These are phyloP conservation scores for Ectobius pallidus DNA, from an alignment of 2,888 invertebrate genomes.

Conservation along the genomic window DNA sequence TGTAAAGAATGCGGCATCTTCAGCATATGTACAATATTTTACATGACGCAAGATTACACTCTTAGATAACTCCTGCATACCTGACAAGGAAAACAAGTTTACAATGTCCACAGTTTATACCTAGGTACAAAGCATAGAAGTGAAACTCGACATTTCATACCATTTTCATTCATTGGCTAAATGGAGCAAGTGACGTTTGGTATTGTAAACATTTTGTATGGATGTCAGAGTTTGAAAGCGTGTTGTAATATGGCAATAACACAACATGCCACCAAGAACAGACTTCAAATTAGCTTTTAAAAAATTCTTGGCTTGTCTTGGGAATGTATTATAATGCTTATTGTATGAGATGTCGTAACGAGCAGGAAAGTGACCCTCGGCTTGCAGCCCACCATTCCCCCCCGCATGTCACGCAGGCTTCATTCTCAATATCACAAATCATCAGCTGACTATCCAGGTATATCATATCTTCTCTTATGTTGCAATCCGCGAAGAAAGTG, in stretches of 20 bases:
- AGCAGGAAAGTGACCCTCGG: neutral
- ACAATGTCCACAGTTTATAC: too few species aligned
- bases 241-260: neutral
- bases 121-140: too few species aligned
- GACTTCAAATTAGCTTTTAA: neutral
- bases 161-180: too few species aligned
- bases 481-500: neutral
- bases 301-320: neutral
- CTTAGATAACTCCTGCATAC: too few species aligned
- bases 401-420: neutral
- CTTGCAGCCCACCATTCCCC: neutral
- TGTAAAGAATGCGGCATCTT: too few species aligned
- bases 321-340: neutral
- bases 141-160: too few species aligned
- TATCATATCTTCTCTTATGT: conserved; percentile 1
- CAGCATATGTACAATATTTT: too few species aligned
- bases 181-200: neutral
- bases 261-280: neutral
- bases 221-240: neutral
- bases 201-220: neutral
- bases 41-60: too few species aligned
- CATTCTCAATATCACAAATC: neutral
- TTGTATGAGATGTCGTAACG: neutral
- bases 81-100: too few species aligned
- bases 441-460: conserved; percentile 5